A percentile compares a stretch with the other conserved stretches of the same genome.
Conservation (phyloP, 1,140 invertebrate species). For the Panagrolaimus sp. region DNA sequence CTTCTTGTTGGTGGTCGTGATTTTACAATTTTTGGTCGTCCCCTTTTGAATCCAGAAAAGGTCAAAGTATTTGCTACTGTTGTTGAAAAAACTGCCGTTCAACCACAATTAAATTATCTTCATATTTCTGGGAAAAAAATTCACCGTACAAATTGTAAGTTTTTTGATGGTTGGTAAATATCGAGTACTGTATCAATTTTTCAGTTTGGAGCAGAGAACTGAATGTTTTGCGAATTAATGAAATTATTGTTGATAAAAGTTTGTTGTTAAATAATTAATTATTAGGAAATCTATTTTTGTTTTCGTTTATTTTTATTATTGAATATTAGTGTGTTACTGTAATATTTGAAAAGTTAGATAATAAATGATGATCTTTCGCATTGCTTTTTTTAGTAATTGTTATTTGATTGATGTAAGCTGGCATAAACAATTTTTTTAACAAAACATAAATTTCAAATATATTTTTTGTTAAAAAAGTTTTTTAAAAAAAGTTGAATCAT, state of each 20-base stretch:
- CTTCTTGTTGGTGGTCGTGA: constrained; percentile 51
- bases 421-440: too few relatives aligned
- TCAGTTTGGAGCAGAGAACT: constrained; percentile 47
- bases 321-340: too few relatives aligned
- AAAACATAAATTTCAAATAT: too few relatives aligned
- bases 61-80: constrained; percentile 52
- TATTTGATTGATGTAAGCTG: too few relatives aligned
- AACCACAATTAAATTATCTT: constrained; percentile 43
- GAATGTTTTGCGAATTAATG: constrained; percentile 43
- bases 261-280: too few relatives aligned
- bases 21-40: constrained; percentile 52
- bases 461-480: too few relatives aligned
- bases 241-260: constrained; percentile 35
- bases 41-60: constrained; percentile 37
- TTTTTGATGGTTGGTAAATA: constrained; percentile 18
- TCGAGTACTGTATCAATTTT: constrained; percentile 18
- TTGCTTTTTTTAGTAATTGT: too few relatives aligned
- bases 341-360: too few relatives aligned
- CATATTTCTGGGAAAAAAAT: constrained; percentile 33
- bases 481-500: too few relatives aligned
- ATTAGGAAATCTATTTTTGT: too few relatives aligned
- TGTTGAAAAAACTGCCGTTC: constrained; percentile 53
- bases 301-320: too few relatives aligned
- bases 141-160: constrained; percentile 36
- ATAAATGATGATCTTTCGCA: too few relatives aligned